Conservation (phyloP, 2,888 invertebrate genomes). For the Cistogaster globosa region DNA sequence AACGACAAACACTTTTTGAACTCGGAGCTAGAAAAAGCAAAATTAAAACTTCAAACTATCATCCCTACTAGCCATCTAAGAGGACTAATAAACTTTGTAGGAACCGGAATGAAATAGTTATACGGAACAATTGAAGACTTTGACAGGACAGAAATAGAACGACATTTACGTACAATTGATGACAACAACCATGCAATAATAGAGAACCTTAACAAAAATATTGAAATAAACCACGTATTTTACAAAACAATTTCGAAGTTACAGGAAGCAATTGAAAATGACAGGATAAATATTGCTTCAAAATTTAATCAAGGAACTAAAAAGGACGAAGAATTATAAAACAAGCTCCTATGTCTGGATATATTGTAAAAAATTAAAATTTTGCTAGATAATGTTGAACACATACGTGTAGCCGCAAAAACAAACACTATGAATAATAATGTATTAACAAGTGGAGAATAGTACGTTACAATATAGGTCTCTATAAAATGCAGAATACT, state of each 20-base stretch:
- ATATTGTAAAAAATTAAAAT: constrained; percentile 21
- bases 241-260: constrained; percentile 4
- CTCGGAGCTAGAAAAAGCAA: too few species aligned
- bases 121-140: too few species aligned
- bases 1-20: constrained; percentile 28
- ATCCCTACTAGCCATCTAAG: constrained; percentile 39
- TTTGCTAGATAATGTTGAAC: too few species aligned
- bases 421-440: too few species aligned
- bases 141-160: too few species aligned
- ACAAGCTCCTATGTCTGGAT: constrained; percentile 19
- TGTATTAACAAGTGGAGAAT: too few species aligned
- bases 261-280: constrained; percentile 12
- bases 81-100: constrained; percentile 62
- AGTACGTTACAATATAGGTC: too few species aligned
- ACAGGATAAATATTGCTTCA: constrained; percentile 2
- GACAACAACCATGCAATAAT: constrained; percentile 60
- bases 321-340: constrained; percentile 8
- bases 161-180: too few species aligned
- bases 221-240: constrained; percentile 31
- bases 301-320: constrained; percentile 5
- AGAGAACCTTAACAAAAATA: constrained; percentile 18
- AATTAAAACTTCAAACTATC: constrained; percentile 31
- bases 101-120: too few species aligned
- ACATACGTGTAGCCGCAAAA: too few species aligned
- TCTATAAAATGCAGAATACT: too few species aligned